Conservation (phyloP, 2,888 invertebrate species). For the Apodemia hepburni region DNA sequence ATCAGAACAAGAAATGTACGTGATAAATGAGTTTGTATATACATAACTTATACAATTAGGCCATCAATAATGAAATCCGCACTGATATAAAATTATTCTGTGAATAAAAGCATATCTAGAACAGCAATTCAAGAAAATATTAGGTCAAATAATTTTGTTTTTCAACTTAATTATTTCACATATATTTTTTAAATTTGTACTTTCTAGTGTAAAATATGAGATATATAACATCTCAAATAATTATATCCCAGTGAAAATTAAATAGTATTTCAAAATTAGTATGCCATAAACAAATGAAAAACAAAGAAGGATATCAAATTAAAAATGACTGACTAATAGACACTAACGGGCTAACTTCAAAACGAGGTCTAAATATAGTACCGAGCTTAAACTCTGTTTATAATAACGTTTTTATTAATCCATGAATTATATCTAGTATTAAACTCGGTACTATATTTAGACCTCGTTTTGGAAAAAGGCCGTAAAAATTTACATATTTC, state of each 20-base stretch:
- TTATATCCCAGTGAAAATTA: neutral
- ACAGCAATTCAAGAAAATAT: neutral
- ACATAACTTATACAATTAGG: slow-evolving; percentile 21
- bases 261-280: neutral
- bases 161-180: neutral
- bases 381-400: no score
- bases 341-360: no score
- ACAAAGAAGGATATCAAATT: neutral
- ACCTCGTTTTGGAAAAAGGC: no score
- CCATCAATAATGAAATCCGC: slow-evolving; percentile 11
- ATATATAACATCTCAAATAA: neutral
- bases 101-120: neutral
- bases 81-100: neutral
- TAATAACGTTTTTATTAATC: no score
- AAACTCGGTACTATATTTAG: no score
- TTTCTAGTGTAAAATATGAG: neutral
- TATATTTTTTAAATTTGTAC: neutral
- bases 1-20: slow-evolving; percentile 1
- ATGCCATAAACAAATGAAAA: neutral
- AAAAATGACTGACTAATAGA: neutral
- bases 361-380: no score
- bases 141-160: neutral
- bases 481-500: neutral
- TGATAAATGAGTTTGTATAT: slow-evolving; percentile 6
- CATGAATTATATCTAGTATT: no score